A percentile compares a stretch with the other conserved stretches of the same genome.
Evolutionary conservation across 2,888 invertebrate species (phyloP).

Genomic region (Agonum fuliginosum): DNA sequence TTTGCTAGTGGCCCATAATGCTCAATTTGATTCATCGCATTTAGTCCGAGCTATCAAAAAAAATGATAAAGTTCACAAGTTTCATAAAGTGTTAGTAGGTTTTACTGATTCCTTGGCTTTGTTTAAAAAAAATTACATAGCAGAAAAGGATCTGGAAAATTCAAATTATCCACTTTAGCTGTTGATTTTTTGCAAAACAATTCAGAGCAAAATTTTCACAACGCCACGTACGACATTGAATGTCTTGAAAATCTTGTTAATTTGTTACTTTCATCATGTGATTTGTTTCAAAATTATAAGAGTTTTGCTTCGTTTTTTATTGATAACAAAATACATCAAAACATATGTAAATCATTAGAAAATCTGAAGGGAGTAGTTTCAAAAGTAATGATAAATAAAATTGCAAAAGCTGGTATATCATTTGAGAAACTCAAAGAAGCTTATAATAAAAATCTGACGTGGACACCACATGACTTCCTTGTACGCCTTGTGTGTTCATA

Average conservation of each 20-base stretch:
- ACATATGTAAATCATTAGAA: background rate
- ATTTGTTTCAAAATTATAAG: background rate
- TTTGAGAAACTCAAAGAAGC: background rate
- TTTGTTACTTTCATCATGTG: background rate
- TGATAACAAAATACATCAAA: background rate
- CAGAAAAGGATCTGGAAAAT: background rate
- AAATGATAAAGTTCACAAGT: too few relatives aligned
- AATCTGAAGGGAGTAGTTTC: background rate
- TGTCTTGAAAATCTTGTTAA: background rate
- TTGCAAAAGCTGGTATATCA: background rate
- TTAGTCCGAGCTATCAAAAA: background rate
- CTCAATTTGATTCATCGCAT: background rate
- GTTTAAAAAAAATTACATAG: background rate
- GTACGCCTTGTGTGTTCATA: too few relatives aligned
- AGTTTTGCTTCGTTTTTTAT: background rate
- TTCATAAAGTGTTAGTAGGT: too few relatives aligned
- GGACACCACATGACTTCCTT: too few relatives aligned
- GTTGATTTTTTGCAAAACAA: background rate
- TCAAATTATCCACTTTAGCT: background rate
- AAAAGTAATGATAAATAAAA: background rate
- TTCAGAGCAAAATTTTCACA: background rate
- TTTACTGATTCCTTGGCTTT: constrained; percentile 56
- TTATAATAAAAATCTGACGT: too few relatives aligned
- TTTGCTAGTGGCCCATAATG: background rate
- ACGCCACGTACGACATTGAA: background rate